phyloP scores from a whole-genome alignment of 2,113 vertebrate species.

The Uria lomvia region DNA sequence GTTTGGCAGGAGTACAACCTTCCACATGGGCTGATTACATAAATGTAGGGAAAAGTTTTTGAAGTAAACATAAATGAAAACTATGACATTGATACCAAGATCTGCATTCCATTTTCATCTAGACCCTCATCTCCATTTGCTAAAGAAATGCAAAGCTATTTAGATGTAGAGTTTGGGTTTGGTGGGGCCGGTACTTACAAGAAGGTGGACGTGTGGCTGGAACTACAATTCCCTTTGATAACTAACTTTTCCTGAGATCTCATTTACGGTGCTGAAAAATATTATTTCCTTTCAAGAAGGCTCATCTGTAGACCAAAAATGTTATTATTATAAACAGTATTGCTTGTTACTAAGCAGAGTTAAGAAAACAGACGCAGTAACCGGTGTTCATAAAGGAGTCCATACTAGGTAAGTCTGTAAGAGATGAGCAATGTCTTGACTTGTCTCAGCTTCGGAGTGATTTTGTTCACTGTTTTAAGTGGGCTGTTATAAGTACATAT shows the following conservation, averaged over 20 bases:
- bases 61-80: neutral
- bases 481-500: neutral
- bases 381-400: neutral
- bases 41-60: neutral
- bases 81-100: neutral
- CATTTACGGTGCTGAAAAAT: rapidly evolving
- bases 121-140: neutral
- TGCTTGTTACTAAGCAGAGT: neutral
- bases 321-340: neutral
- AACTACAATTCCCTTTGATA: neutral
- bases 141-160: neutral
- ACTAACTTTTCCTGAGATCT: neutral
- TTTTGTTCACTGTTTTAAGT: constrained; percentile 14
- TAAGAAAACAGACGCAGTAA: neutral
- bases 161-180: neutral
- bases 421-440: neutral
- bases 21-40: neutral
- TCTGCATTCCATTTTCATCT: neutral
- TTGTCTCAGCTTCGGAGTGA: neutral
- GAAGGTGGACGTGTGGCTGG: neutral
- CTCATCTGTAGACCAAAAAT: neutral
- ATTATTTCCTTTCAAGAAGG: neutral
- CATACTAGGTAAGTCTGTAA: neutral
- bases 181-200: neutral
- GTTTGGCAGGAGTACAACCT: neutral